Base-by-base conservation (phyloP, 2,888 invertebrate genomes). In the Mellilla xanthometata region DNA sequence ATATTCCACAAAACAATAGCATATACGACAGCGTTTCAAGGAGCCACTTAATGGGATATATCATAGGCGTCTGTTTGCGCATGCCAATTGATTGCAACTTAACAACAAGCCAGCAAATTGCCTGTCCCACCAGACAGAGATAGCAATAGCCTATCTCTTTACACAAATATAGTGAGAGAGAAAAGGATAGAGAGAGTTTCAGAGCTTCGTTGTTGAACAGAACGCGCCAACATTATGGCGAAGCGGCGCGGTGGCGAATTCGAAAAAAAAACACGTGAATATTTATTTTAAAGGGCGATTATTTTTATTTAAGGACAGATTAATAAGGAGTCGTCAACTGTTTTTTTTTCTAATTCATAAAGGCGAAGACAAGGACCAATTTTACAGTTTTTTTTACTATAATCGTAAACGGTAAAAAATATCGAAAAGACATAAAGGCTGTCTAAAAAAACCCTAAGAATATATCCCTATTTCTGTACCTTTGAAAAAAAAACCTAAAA, bases 61-160 rank as follows among this genome's bases (percentile, higher is more conserved):
- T 90, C 89, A 90, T 89, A 90, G 86, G 85, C 84, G 87, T 89
- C 84, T 90, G 89, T 90, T 90, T 89, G 89, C 88, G 86, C 89
- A 85, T 83, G 87, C 76, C 89, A 90, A 90, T 90, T 90, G 90
- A 90, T 90, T 90, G 90, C 89, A 82, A 83, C 82, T 85, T 88
- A 87, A 88, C 88, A 85, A 85, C 86, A 80, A 79, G 77, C 83
- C 81, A 78, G 85, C 84, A 86, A 85, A 88, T 88, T 88, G 87
- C 81, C 76, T 68, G 62, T 68, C 24, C 19, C 10, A 34, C 65
- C 62, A 19, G 72, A 53, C 24, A 56, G 71, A 58, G 82, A 83
- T 49, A 43, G 60, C 56, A 59, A 43, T 1, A 59, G 26, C 9
- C 12, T 27, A 11, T 23, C 30, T 30, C 32, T 7, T 3, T 4